Base-by-base conservation (phyloP, 2,797 vertebrate species). In the Parambassis ranga region DNA sequence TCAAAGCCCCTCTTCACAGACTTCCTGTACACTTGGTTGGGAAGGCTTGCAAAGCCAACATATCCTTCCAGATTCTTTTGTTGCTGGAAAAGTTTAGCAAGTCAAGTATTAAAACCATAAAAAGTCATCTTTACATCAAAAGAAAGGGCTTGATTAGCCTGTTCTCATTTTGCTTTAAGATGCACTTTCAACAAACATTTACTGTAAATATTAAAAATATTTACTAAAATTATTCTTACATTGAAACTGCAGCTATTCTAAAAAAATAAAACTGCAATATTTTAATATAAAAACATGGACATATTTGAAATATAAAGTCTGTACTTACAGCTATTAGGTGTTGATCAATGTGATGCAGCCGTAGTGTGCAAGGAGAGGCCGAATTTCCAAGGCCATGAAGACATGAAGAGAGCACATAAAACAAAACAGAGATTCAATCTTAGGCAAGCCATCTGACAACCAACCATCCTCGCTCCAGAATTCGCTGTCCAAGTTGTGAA, bases 41-140 rank as follows among this genome's bases (percentile, higher is more conserved):
- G 98, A 58, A 99, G 96, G 92, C 96, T 98, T 77, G 97, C 97
- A 91, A 98, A 99, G 85, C 98, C 98, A 87, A 99, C 98, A 75
- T 98, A 98, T 91, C 95, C 96, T 92, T 99, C 98, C 90, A 98
- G 95, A 89, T 96, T 98, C 89, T 98, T 98, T 93, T 96, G 96
- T 94, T 98, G 96, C 97, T 98, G 85, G 24, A 76, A 76, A 1
- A 69, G 6, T 11, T 66, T 39, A 30, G 30, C 16, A 58, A 22
- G 57, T 70, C 41, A 68, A 48, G 79, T 4, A 43, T 41, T 13
- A 44, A 64, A 31, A 65, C 6, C 5, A 43, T 3, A 10, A 37
- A 38, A 24, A 55, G n/a, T 7, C 7, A 22, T 8, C 30, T 13
- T 37, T 63, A 23, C 15, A 14, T 19, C 43, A 16, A 28, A 53